These are phyloP conservation scores for Pycnomerus fuliginosus DNA, from an alignment of 2,888 invertebrate species.

Conservation along the genomic window DNA sequence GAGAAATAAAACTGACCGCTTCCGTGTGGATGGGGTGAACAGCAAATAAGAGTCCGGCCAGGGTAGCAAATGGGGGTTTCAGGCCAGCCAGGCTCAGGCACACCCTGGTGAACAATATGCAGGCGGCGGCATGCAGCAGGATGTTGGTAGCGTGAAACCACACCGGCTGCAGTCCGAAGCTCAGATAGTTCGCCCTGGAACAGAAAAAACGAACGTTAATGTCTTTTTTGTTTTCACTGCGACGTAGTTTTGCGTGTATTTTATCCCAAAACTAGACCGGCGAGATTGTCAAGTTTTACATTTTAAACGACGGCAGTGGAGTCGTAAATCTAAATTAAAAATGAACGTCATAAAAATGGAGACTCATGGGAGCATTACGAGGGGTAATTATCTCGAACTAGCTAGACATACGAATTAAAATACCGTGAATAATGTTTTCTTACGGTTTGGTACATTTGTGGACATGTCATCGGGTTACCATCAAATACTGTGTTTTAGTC, in stretches of 20 bases:
- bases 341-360: background rate
- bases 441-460: too few relatives aligned
- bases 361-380: background rate
- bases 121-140: conserved; percentile 71
- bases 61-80: conserved; percentile 67
- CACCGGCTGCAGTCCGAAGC: conserved; percentile 68
- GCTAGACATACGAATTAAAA: too few relatives aligned
- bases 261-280: too few relatives aligned
- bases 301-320: background rate
- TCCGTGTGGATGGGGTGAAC: conserved; percentile 88
- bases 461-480: too few relatives aligned
- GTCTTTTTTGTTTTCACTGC: background rate
- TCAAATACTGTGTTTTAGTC: too few relatives aligned
- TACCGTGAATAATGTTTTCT: too few relatives aligned
- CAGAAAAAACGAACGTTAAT: conserved; percentile 33
- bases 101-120: conserved; percentile 69
- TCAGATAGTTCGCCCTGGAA: conserved; percentile 73
- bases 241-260: background rate
- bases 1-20: conserved; percentile 66
- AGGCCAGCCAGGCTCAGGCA: conserved; percentile 68
- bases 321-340: background rate
- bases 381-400: too few relatives aligned
- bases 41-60: conserved; percentile 77
- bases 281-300: too few relatives aligned
- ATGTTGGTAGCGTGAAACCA: conserved; percentile 84